phyloP scores from a whole-genome alignment of 2,888 invertebrate genomes.

The Polymixis flavicincta region DNA sequence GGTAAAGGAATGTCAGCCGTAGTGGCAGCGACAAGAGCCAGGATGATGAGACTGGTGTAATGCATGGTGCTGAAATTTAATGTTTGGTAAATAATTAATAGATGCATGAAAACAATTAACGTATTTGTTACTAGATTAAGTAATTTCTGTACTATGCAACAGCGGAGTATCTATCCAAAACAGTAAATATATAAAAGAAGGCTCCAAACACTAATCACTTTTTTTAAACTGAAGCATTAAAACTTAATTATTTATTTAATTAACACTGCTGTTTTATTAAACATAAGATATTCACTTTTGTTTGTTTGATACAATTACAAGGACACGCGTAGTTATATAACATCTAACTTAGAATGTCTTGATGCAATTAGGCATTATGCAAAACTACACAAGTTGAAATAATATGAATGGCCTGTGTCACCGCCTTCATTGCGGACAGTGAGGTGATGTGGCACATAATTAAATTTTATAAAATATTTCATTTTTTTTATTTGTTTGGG shows the following conservation, averaged over 20 bases:
- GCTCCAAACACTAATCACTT: background rate
- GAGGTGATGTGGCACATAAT: constrained; percentile 13
- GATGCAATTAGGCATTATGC: background rate
- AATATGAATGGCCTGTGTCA: background rate
- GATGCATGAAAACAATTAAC: background rate
- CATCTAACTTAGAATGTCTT: background rate
- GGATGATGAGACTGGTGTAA: constrained; percentile 67
- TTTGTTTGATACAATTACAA: background rate
- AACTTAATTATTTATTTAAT: background rate
- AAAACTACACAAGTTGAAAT: background rate
- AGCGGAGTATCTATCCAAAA: too few relatives aligned
- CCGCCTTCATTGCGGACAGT: background rate
- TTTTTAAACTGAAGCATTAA: background rate
- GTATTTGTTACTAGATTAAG: background rate
- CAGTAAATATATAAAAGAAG: too few relatives aligned
- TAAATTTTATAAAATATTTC: background rate
- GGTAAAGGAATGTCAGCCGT: constrained; percentile 78
- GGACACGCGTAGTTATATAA: background rate
- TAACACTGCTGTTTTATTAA: background rate
- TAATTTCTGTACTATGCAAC: background rate
- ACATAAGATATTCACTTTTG: background rate
- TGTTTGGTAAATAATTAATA: background rate
- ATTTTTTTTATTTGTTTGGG: background rate
- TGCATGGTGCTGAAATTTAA: constrained; percentile 64
- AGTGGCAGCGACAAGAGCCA: constrained; percentile 74